Conservation (phyloP, 2,888 invertebrate genomes). For the Atethmia centrago region DNA sequence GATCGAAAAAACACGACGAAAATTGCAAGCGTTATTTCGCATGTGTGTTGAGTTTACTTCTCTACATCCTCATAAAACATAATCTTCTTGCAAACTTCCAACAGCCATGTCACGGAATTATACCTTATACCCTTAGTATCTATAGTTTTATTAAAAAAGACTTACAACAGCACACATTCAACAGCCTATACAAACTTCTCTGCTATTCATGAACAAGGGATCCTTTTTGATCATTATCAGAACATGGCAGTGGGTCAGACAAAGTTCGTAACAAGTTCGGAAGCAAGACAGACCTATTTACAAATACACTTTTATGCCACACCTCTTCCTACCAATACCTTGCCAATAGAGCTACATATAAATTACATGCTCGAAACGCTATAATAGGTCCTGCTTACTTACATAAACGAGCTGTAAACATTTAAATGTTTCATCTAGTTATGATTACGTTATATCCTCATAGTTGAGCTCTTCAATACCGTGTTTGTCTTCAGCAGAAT, state of each 20-base stretch:
- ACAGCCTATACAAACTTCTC: neutral
- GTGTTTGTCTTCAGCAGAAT: slow-evolving; percentile 76
- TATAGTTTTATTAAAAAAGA: neutral
- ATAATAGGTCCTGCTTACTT: neutral
- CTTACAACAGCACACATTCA: neutral
- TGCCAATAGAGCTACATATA: neutral
- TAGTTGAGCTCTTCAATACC: slow-evolving; percentile 43
- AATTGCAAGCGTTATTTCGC: too few relatives aligned
- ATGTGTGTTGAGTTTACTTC: too few relatives aligned
- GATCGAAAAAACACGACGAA: too few relatives aligned
- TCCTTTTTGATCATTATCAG: neutral
- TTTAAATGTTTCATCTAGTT: slow-evolving; percentile 11
- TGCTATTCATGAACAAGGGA: neutral
- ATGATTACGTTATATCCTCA: slow-evolving; percentile 3
- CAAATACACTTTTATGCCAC: neutral
- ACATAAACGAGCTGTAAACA: neutral
- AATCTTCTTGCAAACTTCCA: neutral
- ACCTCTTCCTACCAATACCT: neutral
- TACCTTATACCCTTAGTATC: neutral
- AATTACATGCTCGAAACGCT: neutral
- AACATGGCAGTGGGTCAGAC: neutral
- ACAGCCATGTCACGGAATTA: neutral
- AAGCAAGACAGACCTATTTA: neutral
- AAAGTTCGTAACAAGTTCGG: neutral
- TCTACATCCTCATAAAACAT: neutral